Conservation (phyloP, 2,113 vertebrate genomes). For the Phylloscopus whistleri region DNA sequence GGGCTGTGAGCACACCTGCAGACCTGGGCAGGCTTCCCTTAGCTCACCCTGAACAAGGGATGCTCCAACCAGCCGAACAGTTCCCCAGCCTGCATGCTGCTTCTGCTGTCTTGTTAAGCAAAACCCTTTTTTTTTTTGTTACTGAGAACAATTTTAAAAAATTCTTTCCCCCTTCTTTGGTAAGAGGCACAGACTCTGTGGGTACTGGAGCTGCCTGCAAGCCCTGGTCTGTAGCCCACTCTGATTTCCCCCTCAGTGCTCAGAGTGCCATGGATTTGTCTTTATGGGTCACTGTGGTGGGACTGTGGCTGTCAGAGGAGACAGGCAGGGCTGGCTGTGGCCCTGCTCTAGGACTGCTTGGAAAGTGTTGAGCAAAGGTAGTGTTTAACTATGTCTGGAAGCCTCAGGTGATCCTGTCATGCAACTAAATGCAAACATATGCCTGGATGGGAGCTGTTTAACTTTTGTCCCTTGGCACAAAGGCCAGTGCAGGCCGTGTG, state of each 20-base stretch:
- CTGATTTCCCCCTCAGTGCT: neutral
- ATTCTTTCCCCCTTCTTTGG: neutral
- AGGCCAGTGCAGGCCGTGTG: neutral
- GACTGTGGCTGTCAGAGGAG: neutral
- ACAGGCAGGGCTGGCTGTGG: neutral
- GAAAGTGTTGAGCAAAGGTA: neutral
- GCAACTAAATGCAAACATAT: neutral
- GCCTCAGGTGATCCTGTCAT: neutral
- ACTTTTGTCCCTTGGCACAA: neutral
- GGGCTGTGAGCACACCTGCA: fast-evolving
- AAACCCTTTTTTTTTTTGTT: neutral
- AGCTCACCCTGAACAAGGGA: neutral
- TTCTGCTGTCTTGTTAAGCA: neutral
- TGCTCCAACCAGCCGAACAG: neutral
- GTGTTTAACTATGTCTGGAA: neutral
- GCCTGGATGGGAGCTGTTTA: neutral
- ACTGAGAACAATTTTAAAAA: neutral
- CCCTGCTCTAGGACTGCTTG: neutral
- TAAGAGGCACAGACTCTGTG: neutral
- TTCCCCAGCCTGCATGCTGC: neutral
- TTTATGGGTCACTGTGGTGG: neutral
- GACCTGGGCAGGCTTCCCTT: neutral
- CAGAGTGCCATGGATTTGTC: neutral
- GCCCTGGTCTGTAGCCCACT: neutral
- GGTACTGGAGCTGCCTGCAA: neutral